Percentiles rank a stretch among this genome's conserved stretches.
Conservation (phyloP, 2,888 invertebrate genomes). For the Epinotia bilunana region DNA sequence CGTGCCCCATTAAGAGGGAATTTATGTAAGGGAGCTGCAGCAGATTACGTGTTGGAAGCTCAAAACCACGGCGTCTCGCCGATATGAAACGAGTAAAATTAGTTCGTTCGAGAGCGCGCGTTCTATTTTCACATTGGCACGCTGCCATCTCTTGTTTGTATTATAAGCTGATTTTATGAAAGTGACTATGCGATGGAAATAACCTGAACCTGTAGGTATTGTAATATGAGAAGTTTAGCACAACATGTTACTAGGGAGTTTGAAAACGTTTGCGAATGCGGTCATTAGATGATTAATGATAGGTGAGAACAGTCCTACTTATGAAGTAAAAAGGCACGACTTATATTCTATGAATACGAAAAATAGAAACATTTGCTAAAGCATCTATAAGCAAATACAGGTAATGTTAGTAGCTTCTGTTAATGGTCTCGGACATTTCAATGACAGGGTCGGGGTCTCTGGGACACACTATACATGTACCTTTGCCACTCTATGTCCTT, state of each 20-base stretch:
- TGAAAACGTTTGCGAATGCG: slow-evolving; percentile 18
- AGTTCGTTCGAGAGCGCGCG: slow-evolving; percentile 79
- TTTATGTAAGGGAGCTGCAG: slow-evolving; percentile 56
- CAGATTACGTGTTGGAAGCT: slow-evolving; percentile 69
- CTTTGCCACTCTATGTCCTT: slow-evolving; percentile 90
- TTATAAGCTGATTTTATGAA: slow-evolving; percentile 85
- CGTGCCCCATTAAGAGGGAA: slow-evolving; percentile 46
- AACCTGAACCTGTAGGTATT: slow-evolving; percentile 78
- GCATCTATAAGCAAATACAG: slow-evolving; percentile 67
- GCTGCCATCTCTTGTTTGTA: slow-evolving; percentile 83
- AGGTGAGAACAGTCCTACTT: slow-evolving; percentile 14
- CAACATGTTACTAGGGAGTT: slow-evolving; percentile 53
- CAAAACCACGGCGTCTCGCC: slow-evolving; percentile 62
- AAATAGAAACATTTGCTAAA: slow-evolving; percentile 62
- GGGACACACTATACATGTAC: slow-evolving; percentile 74
- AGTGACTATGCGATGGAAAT: slow-evolving; percentile 83
- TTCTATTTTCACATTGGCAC: slow-evolving; percentile 80
- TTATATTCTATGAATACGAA: slow-evolving; percentile 22
- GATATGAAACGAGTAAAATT: slow-evolving; percentile 73
- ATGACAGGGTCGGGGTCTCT: slow-evolving; percentile 53
- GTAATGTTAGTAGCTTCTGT: slow-evolving; percentile 55
- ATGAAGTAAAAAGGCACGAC: slow-evolving; percentile 23
- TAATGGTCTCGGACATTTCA: slow-evolving; percentile 54
- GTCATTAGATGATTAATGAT: neutral
- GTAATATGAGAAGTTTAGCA: slow-evolving; percentile 77